Conservation (phyloP, 30 jellyfish, hydroid and myxozoan genomes). For the Chironex yamaguchii region DNA sequence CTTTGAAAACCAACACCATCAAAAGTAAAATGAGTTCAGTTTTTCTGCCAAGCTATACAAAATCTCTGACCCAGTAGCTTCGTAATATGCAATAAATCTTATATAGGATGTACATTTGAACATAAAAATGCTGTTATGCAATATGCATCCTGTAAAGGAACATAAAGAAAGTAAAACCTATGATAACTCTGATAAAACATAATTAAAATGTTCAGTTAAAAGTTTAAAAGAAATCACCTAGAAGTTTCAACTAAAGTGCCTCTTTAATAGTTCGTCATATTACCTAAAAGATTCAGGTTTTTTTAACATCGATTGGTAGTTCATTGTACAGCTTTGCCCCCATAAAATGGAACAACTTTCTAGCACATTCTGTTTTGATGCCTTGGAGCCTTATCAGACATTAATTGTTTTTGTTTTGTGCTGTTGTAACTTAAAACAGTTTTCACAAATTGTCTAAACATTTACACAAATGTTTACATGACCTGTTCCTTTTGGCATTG, state of each 20-base stretch:
- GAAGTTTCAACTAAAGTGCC: neutral
- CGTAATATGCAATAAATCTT: no score
- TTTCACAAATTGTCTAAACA: slow-evolving; percentile 37
- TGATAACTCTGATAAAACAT: neutral
- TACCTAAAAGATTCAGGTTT: slow-evolving; percentile 23
- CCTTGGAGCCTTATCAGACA: slow-evolving; percentile 25
- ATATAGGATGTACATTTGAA: no score
- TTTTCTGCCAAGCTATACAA: no score
- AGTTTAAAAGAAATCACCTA: neutral
- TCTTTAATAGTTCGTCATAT: slow-evolving; percentile 5
- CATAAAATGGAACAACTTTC: slow-evolving; percentile 1
- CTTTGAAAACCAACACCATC: no score
- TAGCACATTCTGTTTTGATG: slow-evolving; percentile 23
- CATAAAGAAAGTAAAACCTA: neutral
- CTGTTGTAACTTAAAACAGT: slow-evolving; percentile 22
- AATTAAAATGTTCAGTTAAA: neutral
- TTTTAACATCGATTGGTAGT: slow-evolving; percentile 22
- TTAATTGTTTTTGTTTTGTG: slow-evolving; percentile 11
- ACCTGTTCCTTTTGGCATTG: slow-evolving; percentile 54
- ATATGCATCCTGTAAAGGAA: no score
- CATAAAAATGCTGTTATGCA: no score
- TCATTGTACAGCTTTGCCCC: slow-evolving; percentile 1
- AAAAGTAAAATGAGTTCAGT: no score
- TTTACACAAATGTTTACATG: slow-evolving; percentile 28
- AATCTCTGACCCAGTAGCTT: no score